A percentile compares a stretch with the other conserved stretches of the same genome.
Evolutionary conservation across 2,797 vertebrate genomes (phyloP).

Genomic region (Crypturellus tataupa): DNA sequence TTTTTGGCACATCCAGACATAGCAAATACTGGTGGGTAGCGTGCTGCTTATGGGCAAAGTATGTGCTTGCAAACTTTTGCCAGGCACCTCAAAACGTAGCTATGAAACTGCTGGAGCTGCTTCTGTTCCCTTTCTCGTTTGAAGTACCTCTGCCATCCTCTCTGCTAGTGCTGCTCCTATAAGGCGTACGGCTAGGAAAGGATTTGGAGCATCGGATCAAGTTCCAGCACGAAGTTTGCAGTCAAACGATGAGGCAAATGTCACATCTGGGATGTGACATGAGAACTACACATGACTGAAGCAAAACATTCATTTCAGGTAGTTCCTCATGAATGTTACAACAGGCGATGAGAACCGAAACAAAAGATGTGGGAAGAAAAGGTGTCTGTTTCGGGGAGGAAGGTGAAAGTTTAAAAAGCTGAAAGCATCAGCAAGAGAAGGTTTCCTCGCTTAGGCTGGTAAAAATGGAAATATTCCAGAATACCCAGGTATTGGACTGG

Average conservation of each 20-base stretch:
- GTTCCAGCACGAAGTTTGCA: neutral
- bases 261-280: neutral
- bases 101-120: neutral
- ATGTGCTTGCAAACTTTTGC: constrained; percentile 18
- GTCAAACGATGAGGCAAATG: neutral
- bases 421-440: neutral
- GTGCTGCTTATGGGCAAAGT: constrained; percentile 33
- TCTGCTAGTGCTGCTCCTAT: rapidly evolving
- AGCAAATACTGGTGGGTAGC: constrained; percentile 21
- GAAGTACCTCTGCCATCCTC: neutral
- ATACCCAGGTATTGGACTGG: neutral
- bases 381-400: neutral
- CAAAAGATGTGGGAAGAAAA: neutral
- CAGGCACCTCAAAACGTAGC: neutral
- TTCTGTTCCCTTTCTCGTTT: neutral
- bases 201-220: neutral
- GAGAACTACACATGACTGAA: neutral
- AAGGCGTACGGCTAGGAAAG: neutral
- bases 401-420: neutral
- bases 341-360: neutral
- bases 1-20: constrained; percentile 19
- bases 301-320: neutral
- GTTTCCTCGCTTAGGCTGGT: neutral
- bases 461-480: neutral
- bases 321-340: neutral